phyloP scores from a whole-genome alignment of 2,797 vertebrate genomes.

The Lithobates pipiens region DNA sequence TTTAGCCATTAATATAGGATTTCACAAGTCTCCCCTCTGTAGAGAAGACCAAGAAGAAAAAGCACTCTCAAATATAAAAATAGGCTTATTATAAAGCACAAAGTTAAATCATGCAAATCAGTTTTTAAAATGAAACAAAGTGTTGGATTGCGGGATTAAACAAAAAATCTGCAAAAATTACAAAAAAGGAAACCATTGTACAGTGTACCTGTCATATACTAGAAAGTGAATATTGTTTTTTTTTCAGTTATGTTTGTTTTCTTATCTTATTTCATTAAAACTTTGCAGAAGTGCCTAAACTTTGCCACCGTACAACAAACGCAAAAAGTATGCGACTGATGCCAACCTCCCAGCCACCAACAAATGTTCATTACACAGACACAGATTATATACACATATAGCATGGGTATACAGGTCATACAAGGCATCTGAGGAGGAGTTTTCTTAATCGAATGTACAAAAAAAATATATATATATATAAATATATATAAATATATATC shows the following conservation, averaged over 20 bases:
- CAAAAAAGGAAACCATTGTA: slow-evolving; percentile 77
- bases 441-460: slow-evolving; percentile 80
- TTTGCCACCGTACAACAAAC: slow-evolving; percentile 82
- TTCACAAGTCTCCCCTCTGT: slow-evolving; percentile 43
- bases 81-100: slow-evolving; percentile 79
- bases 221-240: slow-evolving; percentile 83
- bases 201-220: slow-evolving; percentile 82
- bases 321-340: slow-evolving; percentile 77
- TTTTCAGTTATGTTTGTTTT: slow-evolving; percentile 77
- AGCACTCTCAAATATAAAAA: slow-evolving; percentile 58
- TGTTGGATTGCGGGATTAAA: slow-evolving; percentile 74
- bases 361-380: slow-evolving; percentile 74
- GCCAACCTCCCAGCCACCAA: slow-evolving; percentile 72
- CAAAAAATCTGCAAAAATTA: slow-evolving; percentile 56
- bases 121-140: slow-evolving; percentile 64
- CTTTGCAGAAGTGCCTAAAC: slow-evolving; percentile 88
- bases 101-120: slow-evolving; percentile 71
- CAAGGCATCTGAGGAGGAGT: slow-evolving; percentile 74
- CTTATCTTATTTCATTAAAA: slow-evolving; percentile 75
- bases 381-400: slow-evolving; percentile 72
- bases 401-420: slow-evolving; percentile 64
- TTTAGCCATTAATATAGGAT: slow-evolving; percentile 45
- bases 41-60: slow-evolving; percentile 71
- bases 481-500: slow-evolving; percentile 63
- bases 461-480: slow-evolving; percentile 61